Evolutionary conservation across 2,888 invertebrate genomes (phyloP).

Genomic region (Troides helena): DNA sequence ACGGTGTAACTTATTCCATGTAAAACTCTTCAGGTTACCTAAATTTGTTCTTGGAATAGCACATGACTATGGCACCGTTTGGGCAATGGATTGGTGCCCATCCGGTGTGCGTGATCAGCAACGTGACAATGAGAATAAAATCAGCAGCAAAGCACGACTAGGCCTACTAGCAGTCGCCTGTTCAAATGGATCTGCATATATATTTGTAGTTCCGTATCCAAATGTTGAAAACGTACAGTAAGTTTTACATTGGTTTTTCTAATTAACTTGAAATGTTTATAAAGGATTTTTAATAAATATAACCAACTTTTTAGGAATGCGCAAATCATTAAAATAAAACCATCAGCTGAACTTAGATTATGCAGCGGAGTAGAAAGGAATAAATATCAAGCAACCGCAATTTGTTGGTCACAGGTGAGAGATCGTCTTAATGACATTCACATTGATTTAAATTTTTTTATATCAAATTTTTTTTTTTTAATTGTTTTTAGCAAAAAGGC

Average conservation of each 20-base stretch:
- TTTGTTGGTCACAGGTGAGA: slow-evolving; percentile 75
- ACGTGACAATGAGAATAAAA: slow-evolving; percentile 19
- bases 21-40: slow-evolving; percentile 43
- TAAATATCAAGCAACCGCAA: slow-evolving; percentile 71
- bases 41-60: slow-evolving; percentile 80
- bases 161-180: slow-evolving; percentile 86
- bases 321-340: slow-evolving; percentile 54
- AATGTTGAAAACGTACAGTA: slow-evolving; percentile 48
- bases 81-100: slow-evolving; percentile 89
- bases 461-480: slow-evolving; percentile 23
- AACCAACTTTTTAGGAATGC: slow-evolving; percentile 51
- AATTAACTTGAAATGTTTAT: neutral
- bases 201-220: slow-evolving; percentile 81
- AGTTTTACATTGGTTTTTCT: slow-evolving; percentile 31
- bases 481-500: slow-evolving; percentile 67
- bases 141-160: slow-evolving; percentile 62
- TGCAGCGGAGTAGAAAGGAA: slow-evolving; percentile 43
- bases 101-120: slow-evolving; percentile 82
- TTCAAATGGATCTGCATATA: slow-evolving; percentile 82
- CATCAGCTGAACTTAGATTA: slow-evolving; percentile 67
- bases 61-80: slow-evolving; percentile 83
- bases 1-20: neutral
- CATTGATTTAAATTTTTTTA: neutral
- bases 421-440: neutral
- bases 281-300: slow-evolving; percentile 1